A percentile compares a stretch with the other conserved stretches of the same genome.
Conservation (phyloP, 1,140 invertebrate species). For the Aphelinus certus region DNA sequence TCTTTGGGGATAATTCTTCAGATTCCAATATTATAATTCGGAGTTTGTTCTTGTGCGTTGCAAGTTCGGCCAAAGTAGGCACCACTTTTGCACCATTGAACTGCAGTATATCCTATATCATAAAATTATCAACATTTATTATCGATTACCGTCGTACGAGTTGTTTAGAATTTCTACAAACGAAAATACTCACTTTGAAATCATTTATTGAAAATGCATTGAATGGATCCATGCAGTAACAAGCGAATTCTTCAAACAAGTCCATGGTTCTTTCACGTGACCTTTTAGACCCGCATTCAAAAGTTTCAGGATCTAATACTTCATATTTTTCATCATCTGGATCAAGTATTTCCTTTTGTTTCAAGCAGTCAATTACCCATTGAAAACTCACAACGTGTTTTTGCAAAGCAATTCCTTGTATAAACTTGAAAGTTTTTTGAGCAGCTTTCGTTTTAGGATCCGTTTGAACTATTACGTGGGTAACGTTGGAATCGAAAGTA, state of each 20-base stretch:
- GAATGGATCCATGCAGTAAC: conserved; percentile 45
- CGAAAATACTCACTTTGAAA: conserved; percentile 41
- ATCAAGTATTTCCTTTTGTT: conserved; percentile 66
- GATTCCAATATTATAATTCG: conserved; percentile 26
- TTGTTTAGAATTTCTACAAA: background rate
- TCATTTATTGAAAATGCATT: conserved; percentile 33
- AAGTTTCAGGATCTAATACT: conserved; percentile 43
- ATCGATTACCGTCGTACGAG: background rate
- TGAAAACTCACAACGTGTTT: conserved; percentile 50
- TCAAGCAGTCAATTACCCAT: conserved; percentile 74
- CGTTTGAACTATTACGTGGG: conserved; percentile 48
- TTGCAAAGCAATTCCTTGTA: conserved; percentile 48
- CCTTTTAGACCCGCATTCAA: conserved; percentile 39
- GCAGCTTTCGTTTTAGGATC: conserved; percentile 27
- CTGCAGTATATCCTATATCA: conserved; percentile 20
- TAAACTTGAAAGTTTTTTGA: conserved; percentile 48
- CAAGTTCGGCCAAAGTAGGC: background rate
- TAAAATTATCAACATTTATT: background rate
- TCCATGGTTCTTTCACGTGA: conserved; percentile 37
- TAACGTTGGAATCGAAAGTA: conserved; percentile 39
- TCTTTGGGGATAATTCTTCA: conserved; percentile 13
- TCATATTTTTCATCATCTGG: conserved; percentile 68
- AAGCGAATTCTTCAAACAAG: conserved; percentile 45
- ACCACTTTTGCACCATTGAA: conserved; percentile 20
- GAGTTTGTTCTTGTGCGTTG: conserved; percentile 13